A percentile compares a stretch with the other conserved stretches of the same genome.
phyloP scores from a whole-genome alignment of 2,113 vertebrate species.

The Muntiacus muntjak region DNA sequence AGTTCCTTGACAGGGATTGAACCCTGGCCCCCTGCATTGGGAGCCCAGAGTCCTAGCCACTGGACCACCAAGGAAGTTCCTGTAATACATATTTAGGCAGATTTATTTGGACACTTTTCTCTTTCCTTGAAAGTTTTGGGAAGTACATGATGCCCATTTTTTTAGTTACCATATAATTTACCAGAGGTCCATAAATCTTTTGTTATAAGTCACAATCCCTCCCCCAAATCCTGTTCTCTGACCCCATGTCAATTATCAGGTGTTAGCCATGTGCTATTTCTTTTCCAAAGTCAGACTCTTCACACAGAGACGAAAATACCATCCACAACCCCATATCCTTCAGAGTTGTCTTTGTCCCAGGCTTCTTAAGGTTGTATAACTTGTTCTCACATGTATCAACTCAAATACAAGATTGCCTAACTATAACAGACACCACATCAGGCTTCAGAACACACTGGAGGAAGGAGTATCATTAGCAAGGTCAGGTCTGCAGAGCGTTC shows the following conservation, averaged over 20 bases:
- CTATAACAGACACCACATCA: not conserved
- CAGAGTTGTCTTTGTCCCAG: not conserved
- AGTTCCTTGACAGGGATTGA: not conserved
- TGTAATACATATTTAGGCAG: not conserved
- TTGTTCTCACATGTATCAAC: not conserved
- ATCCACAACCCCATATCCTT: not conserved
- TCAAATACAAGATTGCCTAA: not conserved
- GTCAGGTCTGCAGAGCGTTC: not conserved
- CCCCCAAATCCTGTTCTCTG: not conserved
- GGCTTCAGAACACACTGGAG: not conserved
- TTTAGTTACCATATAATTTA: not conserved
- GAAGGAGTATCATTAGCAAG: not conserved
- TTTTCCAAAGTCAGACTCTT: not conserved
- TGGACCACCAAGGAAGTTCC: not conserved
- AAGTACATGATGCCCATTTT: not conserved
- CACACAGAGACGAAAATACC: not conserved
- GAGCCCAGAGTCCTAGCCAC: not conserved
- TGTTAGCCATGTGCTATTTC: not conserved
- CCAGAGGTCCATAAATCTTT: not conserved
- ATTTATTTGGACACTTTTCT: not conserved
- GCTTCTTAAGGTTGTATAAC: not conserved
- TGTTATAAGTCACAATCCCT: not conserved
- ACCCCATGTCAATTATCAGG: not conserved
- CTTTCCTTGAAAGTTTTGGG: conserved; percentile 8
- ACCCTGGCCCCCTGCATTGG: not conserved